Percentiles rank a stretch among this genome's conserved stretches.
Conservation (phyloP, 2,888 invertebrate genomes). For the Stenodera caucasica region DNA sequence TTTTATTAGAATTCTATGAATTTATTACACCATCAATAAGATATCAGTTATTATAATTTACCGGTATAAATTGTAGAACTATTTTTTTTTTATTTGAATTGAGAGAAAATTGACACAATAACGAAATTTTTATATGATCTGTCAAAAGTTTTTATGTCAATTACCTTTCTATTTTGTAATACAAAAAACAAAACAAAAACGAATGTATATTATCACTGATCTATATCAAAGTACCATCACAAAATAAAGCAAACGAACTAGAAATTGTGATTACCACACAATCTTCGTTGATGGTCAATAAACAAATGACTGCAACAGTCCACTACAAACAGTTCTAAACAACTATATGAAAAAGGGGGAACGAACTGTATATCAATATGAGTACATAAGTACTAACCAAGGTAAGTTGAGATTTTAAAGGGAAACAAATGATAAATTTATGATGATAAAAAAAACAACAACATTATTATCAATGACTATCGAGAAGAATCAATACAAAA, state of each 20-base stretch:
- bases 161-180: not conserved
- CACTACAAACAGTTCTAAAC: slow-evolving; percentile 15
- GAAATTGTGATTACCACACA: slow-evolving; percentile 14
- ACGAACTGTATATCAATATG: slow-evolving; percentile 37
- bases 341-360: slow-evolving; percentile 33
- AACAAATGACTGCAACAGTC: slow-evolving; percentile 27
- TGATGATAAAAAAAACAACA: not conserved
- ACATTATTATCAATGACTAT: too few species aligned
- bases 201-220: slow-evolving; percentile 1
- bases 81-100: not conserved
- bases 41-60: not conserved
- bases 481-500: too few species aligned
- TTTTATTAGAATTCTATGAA: slow-evolving; percentile 2
- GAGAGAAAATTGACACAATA: not conserved
- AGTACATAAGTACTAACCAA: slow-evolving; percentile 28
- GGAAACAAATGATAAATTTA: slow-evolving; percentile 9
- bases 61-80: not conserved
- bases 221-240: slow-evolving; percentile 16
- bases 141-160: not conserved
- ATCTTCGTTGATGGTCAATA: slow-evolving; percentile 26
- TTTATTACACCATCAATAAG: not conserved
- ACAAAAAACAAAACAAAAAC: not conserved
- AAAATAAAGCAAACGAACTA: slow-evolving; percentile 11
- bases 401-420: slow-evolving; percentile 18
- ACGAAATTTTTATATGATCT: not conserved